phyloP scores from a whole-genome alignment of 2,113 vertebrate species.

The Psettodes erumei region DNA sequence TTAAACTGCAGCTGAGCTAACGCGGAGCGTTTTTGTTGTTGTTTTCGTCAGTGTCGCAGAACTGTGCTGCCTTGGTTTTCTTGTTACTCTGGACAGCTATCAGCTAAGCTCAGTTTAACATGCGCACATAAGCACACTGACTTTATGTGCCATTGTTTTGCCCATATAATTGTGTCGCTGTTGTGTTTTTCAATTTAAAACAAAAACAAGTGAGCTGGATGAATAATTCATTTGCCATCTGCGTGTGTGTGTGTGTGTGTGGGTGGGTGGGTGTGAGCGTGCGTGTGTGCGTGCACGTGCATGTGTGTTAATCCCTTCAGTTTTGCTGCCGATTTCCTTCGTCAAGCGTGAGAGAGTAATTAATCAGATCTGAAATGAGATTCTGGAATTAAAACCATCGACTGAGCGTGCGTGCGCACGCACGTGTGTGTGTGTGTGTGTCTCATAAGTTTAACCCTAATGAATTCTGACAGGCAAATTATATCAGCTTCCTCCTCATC shows the following conservation, averaged over 20 bases:
- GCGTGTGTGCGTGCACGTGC: background rate
- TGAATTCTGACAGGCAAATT: slow-evolving; percentile 76
- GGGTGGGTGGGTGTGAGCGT: slow-evolving; percentile 3
- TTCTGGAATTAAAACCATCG: slow-evolving; percentile 73
- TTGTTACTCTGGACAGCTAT: slow-evolving; percentile 23
- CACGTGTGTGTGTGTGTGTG: slow-evolving; percentile 30
- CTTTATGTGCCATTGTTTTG: slow-evolving; percentile 36
- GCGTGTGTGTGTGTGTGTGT: slow-evolving; percentile 23
- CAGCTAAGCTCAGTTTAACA: slow-evolving; percentile 21
- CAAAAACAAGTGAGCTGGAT: slow-evolving; percentile 46
- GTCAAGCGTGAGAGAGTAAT: slow-evolving; percentile 79
- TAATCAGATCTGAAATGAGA: slow-evolving; percentile 81
- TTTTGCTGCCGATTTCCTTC: slow-evolving; percentile 76
- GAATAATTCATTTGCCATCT: slow-evolving; percentile 64
- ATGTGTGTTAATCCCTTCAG: slow-evolving; percentile 69
- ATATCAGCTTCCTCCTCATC: slow-evolving; percentile 68
- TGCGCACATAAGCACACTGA: slow-evolving; percentile 10
- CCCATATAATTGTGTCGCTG: slow-evolving; percentile 45
- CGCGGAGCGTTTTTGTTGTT: background rate
- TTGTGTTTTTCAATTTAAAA: slow-evolving; percentile 61
- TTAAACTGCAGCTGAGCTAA: background rate
- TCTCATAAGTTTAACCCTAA: slow-evolving; percentile 57
- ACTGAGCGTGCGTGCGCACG: slow-evolving; percentile 30
- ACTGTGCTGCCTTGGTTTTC: slow-evolving; percentile 41
- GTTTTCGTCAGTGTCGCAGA: slow-evolving; percentile 1